These are phyloP conservation scores for Pteronura brasiliensis DNA, from an alignment of 2,113 vertebrate species.

Conservation along the genomic window DNA sequence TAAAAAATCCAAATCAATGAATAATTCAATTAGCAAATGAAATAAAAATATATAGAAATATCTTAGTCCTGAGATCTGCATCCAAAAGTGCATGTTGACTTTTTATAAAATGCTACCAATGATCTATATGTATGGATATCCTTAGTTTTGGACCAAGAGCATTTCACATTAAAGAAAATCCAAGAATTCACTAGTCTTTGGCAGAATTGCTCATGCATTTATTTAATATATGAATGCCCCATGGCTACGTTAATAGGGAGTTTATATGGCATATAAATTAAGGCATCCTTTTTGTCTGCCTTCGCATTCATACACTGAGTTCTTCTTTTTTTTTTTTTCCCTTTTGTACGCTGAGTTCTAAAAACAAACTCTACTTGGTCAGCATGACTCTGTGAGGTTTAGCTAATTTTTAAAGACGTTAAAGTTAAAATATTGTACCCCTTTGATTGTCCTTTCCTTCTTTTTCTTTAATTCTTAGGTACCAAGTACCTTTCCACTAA, in stretches of 20 bases:
- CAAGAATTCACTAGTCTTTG: background rate
- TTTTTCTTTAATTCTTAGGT: background rate
- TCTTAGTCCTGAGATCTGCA: background rate
- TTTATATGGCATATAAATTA: background rate
- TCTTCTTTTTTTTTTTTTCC: background rate
- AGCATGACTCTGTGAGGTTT: background rate
- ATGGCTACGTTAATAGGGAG: background rate
- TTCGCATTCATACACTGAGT: background rate
- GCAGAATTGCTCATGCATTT: background rate
- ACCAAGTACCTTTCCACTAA: background rate
- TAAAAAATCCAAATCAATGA: background rate
- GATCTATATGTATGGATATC: background rate
- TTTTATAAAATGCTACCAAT: background rate
- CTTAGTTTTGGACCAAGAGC: background rate
- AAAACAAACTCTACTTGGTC: background rate
- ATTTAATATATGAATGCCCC: background rate
- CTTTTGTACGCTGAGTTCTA: background rate
- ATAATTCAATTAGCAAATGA: background rate
- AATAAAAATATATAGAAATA: background rate
- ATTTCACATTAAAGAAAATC: constrained; percentile 35
- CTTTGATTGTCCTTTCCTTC: background rate
- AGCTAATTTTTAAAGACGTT: background rate
- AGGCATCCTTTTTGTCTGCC: background rate
- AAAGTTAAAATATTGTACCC: background rate
- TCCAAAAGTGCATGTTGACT: background rate